Percentiles rank a stretch among this genome's conserved stretches.
Conservation (phyloP, 2,797 vertebrate species). For the Brotula barbata region DNA sequence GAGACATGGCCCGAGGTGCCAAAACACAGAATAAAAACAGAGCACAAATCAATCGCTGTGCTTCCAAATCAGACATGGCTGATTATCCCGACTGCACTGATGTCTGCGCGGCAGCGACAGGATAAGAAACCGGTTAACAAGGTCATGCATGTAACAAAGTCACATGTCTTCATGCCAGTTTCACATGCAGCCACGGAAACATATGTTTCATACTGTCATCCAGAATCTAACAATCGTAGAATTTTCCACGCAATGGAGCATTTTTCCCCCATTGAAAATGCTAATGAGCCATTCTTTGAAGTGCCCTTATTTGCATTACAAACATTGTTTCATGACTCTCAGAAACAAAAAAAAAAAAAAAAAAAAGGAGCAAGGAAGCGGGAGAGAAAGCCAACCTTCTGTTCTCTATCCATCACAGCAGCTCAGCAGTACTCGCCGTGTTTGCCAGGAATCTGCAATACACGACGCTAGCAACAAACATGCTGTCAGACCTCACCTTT, state of each 20-base stretch:
- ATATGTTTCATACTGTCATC: conserved; percentile 19
- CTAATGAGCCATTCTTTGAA: conserved; percentile 87
- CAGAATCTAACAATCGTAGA: conserved; percentile 68
- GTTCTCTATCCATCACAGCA: conserved; percentile 72
- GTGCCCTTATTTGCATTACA: conserved; percentile 89
- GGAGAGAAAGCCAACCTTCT: conserved; percentile 73
- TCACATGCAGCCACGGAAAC: conserved; percentile 15
- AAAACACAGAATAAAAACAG: conserved; percentile 65
- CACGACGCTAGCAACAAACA: conserved; percentile 29
- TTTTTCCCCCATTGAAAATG: conserved; percentile 85
- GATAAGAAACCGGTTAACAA: conserved; percentile 59
- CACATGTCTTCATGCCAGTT: conserved; percentile 10
- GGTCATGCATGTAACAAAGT: conserved; percentile 58
- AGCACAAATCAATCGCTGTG: conserved; percentile 65
- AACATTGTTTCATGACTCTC: conserved; percentile 76
- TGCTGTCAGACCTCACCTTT: conserved; percentile 36
- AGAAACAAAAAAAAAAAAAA: conserved; percentile 31
- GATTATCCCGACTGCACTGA: conserved; percentile 54
- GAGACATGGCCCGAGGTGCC: conserved; percentile 61
- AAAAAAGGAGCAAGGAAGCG: conserved; percentile 53
- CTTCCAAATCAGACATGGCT: conserved; percentile 62
- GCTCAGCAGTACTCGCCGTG: conserved; percentile 41
- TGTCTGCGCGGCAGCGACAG: conserved; percentile 33
- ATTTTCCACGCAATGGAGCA: conserved; percentile 70
- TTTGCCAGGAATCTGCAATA: conserved; percentile 18